Conservation (phyloP, 2,888 invertebrate genomes). For the Callyntrura guangdongensis region DNA sequence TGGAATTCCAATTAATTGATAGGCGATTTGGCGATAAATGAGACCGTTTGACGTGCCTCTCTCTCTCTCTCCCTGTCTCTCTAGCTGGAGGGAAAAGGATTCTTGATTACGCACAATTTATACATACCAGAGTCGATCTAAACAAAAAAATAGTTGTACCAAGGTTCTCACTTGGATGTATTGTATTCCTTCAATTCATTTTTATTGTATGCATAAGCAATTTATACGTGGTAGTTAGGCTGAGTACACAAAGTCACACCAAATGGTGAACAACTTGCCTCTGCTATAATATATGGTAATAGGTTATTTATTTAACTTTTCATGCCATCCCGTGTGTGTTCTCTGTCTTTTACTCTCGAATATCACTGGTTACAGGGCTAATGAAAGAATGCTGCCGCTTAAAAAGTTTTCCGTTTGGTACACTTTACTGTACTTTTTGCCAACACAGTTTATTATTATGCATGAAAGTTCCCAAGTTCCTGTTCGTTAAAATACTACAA, state of each 20-base stretch:
- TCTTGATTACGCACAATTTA: conserved; percentile 75
- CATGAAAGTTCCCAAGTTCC: conserved; percentile 51
- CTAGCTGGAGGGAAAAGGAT: conserved; percentile 63
- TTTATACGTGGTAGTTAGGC: conserved; percentile 9
- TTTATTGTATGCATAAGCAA: conserved; percentile 28
- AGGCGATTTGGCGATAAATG: conserved; percentile 84
- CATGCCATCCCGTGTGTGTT: not conserved
- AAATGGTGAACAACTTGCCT: not conserved
- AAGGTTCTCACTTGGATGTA: conserved; percentile 26
- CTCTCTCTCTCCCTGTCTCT: conserved; percentile 55
- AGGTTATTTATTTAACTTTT: conserved; percentile 19
- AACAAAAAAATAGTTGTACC: conserved; percentile 37
- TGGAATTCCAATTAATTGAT: conserved; percentile 84
- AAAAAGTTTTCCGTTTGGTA: too few relatives aligned
- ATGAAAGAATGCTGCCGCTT: not conserved
- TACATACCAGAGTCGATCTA: conserved; percentile 16
- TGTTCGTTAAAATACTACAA: conserved; percentile 71
- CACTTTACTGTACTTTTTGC: conserved; percentile 38
- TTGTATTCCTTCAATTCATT: conserved; percentile 24
- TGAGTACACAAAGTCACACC: not conserved
- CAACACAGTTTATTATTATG: conserved; percentile 61
- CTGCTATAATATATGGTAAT: not conserved
- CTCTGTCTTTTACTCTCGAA: not conserved
- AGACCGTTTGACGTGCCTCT: conserved; percentile 82
- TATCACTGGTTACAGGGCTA: not conserved